Base-by-base conservation (phyloP, 2,888 invertebrate species). In the Antheraea assamensis region DNA sequence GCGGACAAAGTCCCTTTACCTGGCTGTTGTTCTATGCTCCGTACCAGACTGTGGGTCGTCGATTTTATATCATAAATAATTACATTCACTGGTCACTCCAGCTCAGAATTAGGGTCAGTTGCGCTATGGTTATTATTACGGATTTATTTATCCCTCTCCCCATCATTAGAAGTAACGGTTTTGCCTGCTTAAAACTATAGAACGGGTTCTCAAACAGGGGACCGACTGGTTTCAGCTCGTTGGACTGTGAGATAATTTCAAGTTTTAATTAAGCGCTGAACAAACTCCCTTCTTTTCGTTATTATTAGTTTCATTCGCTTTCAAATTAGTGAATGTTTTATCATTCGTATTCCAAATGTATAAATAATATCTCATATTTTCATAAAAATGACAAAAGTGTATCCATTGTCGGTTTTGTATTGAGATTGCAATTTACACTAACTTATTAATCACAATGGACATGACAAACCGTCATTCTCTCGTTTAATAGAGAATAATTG, bases 111-210 rank as follows among this genome's bases (percentile, higher is more conserved):
- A 90, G 92, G 93, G 92, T 91, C 92, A 93, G 89, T 91, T 90
- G 89, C 87, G 87, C 88, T 90, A 88, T 89, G 88, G 87, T 92
- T 92, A 92, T 92, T 92, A 90, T 92, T 92, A 90, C 82, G 87
- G 89, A 90, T 91, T 92, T 90, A 89, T 87, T 91, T 90, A 90
- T 88, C 90, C 90, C 90, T 88, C 92, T 91, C 93, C 94, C 93
- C 90, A 91, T 94, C 94, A 94, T 94, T 94, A 94, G 93, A 90
- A 91, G 92, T 94, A 94, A 94, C 94, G 94, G 94, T 93, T 94
- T 91, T 92, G 89, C 91, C 91, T 91, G 92, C 90, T 93, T 94
- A 94, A 94, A 94, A 94, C 94, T 93, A 93, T 92, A 83, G 91
- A 94, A 94, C 94, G 88, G 89, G 94, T 94, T 94, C 87, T 84